phyloP scores from a whole-genome alignment of 2,113 vertebrate species.

The Gobiocypris rarus region DNA sequence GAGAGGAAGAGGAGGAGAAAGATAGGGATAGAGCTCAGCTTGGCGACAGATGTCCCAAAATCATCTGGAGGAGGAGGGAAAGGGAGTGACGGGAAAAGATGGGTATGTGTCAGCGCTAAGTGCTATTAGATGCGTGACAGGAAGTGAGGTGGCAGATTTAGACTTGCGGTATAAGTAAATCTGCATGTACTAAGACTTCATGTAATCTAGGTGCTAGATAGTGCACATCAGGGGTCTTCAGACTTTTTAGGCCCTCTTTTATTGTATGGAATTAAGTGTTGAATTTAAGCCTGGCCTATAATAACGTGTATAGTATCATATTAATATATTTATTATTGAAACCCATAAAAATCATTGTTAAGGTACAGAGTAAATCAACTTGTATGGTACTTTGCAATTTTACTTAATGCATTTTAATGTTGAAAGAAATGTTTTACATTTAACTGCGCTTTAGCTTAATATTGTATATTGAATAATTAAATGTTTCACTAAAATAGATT shows the following conservation, averaged over 20 bases:
- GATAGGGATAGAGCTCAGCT: slow-evolving; percentile 68
- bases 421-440: background rate
- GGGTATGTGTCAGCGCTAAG: background rate
- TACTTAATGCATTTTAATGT: background rate
- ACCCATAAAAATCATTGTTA: background rate
- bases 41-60: slow-evolving; percentile 70
- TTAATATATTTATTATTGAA: slow-evolving; percentile 14
- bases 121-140: background rate
- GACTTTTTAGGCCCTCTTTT: background rate
- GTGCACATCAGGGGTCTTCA: slow-evolving; percentile 1
- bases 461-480: background rate
- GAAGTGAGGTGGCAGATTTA: slow-evolving; percentile 12
- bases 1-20: slow-evolving; percentile 68
- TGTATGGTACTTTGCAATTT: background rate
- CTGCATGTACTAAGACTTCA: background rate
- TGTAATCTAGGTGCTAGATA: background rate
- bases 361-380: background rate
- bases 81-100: slow-evolving; percentile 50
- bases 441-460: background rate
- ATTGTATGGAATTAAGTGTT: background rate
- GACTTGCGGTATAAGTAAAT: background rate
- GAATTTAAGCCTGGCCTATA: background rate
- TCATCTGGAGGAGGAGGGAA: slow-evolving; percentile 74
- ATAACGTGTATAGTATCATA: background rate
- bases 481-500: background rate